A percentile compares a stretch with the other conserved stretches of the same genome.
Conservation (phyloP, 2,113 vertebrate genomes). For the Thamnophis sirtalis region DNA sequence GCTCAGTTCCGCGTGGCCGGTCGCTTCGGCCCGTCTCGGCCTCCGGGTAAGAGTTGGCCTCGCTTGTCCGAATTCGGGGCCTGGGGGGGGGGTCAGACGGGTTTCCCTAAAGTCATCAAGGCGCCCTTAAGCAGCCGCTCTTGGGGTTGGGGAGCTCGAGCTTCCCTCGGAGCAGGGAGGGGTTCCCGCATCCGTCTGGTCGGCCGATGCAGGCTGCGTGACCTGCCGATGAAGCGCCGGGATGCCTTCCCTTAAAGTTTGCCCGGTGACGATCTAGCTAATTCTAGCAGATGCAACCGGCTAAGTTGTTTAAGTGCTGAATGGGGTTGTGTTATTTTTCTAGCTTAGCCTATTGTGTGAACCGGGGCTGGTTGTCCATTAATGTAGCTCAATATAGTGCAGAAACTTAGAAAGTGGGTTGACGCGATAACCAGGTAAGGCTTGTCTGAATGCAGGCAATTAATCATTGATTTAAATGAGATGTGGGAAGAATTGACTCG, state of each 20-base stretch:
- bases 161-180: no score
- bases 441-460: neutral
- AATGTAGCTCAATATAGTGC: neutral
- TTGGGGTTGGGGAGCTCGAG: neutral
- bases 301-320: neutral
- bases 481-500: neutral
- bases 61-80: neutral
- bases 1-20: neutral
- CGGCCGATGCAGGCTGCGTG: neutral
- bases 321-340: neutral
- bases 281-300: neutral
- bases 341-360: neutral
- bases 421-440: neutral
- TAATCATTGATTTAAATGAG: neutral
- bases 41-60: neutral
- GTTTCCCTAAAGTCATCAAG: neutral
- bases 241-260: neutral
- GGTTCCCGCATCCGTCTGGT: neutral
- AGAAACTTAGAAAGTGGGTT: neutral
- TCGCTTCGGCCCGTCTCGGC: neutral
- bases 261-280: neutral
- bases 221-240: neutral
- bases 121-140: neutral
- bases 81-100: neutral
- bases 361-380: neutral